These are phyloP conservation scores for Capreolus pygargus DNA, from an alignment of 2,113 vertebrate genomes.

Conservation along the genomic window DNA sequence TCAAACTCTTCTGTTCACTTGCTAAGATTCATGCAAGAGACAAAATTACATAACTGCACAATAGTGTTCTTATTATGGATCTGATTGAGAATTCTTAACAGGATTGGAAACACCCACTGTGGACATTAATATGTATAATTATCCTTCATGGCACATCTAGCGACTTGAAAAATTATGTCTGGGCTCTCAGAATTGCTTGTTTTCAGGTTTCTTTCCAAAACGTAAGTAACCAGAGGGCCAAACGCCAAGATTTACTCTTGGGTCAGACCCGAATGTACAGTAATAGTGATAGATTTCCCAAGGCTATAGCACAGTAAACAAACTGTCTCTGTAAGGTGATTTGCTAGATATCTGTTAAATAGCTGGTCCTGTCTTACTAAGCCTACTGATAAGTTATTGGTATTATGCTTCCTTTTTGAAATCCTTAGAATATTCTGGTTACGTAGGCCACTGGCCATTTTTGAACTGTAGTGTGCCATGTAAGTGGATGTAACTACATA, in stretches of 20 bases:
- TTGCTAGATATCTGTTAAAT: not conserved
- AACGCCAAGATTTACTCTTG: not conserved
- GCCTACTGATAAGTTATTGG: not conserved
- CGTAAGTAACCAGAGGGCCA: not conserved
- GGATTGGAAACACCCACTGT: slow-evolving; percentile 26
- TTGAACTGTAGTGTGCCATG: not conserved
- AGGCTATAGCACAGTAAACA: not conserved
- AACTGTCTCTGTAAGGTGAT: not conserved
- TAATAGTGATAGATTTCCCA: not conserved
- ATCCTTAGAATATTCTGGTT: not conserved
- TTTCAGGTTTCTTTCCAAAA: not conserved
- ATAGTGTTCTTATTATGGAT: slow-evolving; percentile 23
- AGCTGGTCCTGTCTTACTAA: not conserved
- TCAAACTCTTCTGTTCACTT: not conserved
- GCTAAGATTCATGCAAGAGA: not conserved
- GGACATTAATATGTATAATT: slow-evolving; percentile 40
- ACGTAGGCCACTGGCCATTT: not conserved
- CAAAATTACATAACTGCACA: not conserved
- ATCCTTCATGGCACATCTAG: not conserved
- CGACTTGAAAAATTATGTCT: not conserved
- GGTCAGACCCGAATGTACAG: not conserved
- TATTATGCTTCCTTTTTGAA: not conserved
- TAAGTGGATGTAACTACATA: not conserved
- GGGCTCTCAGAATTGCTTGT: not conserved
- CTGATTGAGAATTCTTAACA: slow-evolving; percentile 45